Percentiles rank a stretch among this genome's conserved stretches.
These are phyloP conservation scores for Axinella damicornis DNA, from an alignment of 37 sponge, comb jelly and placozoan species.

Conservation along the genomic window DNA sequence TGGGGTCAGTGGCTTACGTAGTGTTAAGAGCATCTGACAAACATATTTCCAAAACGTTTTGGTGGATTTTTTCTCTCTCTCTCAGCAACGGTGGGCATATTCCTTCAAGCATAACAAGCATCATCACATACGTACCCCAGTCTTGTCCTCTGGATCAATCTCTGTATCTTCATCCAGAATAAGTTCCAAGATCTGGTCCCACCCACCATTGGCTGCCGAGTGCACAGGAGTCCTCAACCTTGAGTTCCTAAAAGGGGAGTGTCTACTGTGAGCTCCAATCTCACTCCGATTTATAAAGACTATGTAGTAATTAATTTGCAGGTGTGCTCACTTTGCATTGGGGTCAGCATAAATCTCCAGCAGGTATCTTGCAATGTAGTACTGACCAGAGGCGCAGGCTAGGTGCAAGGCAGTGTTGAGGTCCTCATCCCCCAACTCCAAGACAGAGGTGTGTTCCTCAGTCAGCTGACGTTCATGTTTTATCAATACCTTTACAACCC, in stretches of 20 bases:
- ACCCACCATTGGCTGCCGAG: slow-evolving; percentile 59
- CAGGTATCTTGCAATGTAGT: slow-evolving; percentile 43
- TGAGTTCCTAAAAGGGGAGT: slow-evolving; percentile 27
- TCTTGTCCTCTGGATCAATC: slow-evolving; percentile 54
- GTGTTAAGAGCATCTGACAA: no score
- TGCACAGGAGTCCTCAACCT: slow-evolving; percentile 72
- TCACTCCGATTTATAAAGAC: no score
- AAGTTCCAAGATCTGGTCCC: slow-evolving; percentile 6
- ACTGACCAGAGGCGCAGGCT: slow-evolving; percentile 76
- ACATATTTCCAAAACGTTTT: no score
- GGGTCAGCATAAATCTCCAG: slow-evolving; percentile 66
- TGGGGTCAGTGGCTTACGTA: no score
- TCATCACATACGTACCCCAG: no score
- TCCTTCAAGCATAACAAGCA: no score
- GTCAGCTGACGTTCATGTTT: no score
- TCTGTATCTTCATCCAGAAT: slow-evolving; percentile 60
- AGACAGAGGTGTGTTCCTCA: no score
- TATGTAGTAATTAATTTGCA: neutral
- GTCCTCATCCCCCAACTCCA: slow-evolving; percentile 86
- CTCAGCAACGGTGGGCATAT: no score
- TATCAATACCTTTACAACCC: slow-evolving; percentile 24
- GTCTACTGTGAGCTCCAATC: neutral
- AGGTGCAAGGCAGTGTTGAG: slow-evolving; percentile 84
- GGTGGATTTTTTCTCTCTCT: no score
- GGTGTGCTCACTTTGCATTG: slow-evolving; percentile 45